Evolutionary conservation across 30 jellyfish, hydroid and myxozoan species (phyloP), one percentile per base, ranked within the genome.

Genomic region (Nemopilema nomurai): DNA sequence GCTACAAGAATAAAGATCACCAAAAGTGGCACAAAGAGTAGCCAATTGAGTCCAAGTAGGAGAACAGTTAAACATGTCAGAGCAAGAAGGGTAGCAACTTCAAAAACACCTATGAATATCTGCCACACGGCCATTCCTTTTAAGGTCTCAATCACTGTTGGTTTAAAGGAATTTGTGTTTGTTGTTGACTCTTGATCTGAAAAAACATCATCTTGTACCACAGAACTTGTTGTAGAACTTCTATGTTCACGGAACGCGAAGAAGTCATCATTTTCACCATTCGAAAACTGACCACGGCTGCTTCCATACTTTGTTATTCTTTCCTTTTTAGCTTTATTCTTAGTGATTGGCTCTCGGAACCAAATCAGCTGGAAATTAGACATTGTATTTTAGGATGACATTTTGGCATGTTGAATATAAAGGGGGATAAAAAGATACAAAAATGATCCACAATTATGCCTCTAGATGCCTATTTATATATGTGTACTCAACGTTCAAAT

Each of bases 71-170:
- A 26, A 27, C 25, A 71, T 30, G 92, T 51, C 51, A 83, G 32
- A 18, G 81, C 24, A 27, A 71, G 31, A 66, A 83, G 28, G 24
- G 74, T 80, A 32, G 65, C 67, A 51, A 71, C 27, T 57, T 51
- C 74, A 26, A 51, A 70, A 1, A 83, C 24, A 16, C 57, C 75
- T 18, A 65, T 62, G 30, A 63, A 24, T 4, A 83, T 72, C 51
- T 83, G 85, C 92, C 85, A 83, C 6, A 25, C 52, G 23, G 85
- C 74, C 85, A 83, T 71, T 23, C 74, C 24, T 52, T 70, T 83
- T 20, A 71, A 25, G 41, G 31, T 71, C 25, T 73, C 68, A 17
- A 51, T 17, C 18, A 26, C 65, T 0, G 79, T 28, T 19, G 80
- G 80, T 16, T 32, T 22, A 22, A 23, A 52, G 19, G 27, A 18